Base-by-base conservation (phyloP, 1,140 invertebrate species). In the Brachionus rotundiformis region DNA sequence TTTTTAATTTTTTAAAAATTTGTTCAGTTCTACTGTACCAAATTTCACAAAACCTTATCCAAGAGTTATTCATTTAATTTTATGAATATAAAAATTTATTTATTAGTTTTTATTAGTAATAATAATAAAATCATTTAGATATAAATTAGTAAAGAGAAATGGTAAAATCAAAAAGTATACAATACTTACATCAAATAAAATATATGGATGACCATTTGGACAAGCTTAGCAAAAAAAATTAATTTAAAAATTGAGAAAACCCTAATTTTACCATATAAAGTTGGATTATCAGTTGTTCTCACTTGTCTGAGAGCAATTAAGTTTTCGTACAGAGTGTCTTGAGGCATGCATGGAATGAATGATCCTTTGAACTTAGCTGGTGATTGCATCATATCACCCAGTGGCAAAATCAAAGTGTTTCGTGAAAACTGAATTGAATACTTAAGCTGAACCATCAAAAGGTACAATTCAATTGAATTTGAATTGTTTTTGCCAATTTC, bases 201-300 rank as follows among this genome's bases (percentile, higher is more conserved):
- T 27, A 44, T 73, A 73, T 19, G 68, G 68, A 73, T 87, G 85
- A 77, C 85, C 85, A 84, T 85, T 85, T 7, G 85, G 84, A 81
- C 86, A 33, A 71, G 33, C 33, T 36, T 23, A 71, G 39, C n/a
- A 71, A 3, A 71, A 71, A 39, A 41, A 41, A 13, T 41, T 41
- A 13, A 41, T 41, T 3, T 31, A 41, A 73, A 73, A 73, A 25
- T 73, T 41, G 2, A n/a, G 19, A 29, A 4, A 25, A 41, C n/a
- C n/a, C n/a, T n/a, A n/a, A n/a, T n/a, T n/a, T n/a, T 25, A 73
- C 83, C 84, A 80, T 6, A 85, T 63, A 75, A 81, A 82, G 77
- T 83, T 84, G 68, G 83, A 39, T 82, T 84, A 76, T 13, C 82
- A 81, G 19, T 33, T 49, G 29, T 65, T 11, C 23, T 25, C 29